phyloP scores from a whole-genome alignment of 2,888 invertebrate genomes.

The Apodemia duryi region DNA sequence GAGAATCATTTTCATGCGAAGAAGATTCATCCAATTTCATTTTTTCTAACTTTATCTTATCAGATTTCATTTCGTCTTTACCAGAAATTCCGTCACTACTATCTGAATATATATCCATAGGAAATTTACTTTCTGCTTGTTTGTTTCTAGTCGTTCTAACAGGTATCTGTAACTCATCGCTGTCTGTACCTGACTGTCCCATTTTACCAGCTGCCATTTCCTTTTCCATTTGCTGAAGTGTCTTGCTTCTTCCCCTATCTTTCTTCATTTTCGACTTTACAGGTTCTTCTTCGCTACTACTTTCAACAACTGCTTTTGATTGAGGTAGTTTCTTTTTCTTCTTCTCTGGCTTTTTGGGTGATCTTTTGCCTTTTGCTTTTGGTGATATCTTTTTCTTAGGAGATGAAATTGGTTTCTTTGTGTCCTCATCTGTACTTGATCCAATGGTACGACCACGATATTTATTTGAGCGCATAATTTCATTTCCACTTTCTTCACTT shows the following conservation, averaged over 20 bases:
- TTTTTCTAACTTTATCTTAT: slow-evolving; percentile 67
- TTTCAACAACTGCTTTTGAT: slow-evolving; percentile 74
- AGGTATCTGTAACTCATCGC: slow-evolving; percentile 85
- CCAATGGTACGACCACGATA: slow-evolving; percentile 62
- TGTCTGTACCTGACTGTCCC: slow-evolving; percentile 84
- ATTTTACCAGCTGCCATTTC: slow-evolving; percentile 81
- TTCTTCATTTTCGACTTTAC: slow-evolving; percentile 59
- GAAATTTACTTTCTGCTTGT: slow-evolving; percentile 66
- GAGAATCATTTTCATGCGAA: slow-evolving; percentile 82
- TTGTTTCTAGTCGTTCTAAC: slow-evolving; percentile 75
- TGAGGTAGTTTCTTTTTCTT: slow-evolving; percentile 73
- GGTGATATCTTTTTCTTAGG: slow-evolving; percentile 73
- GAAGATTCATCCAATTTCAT: slow-evolving; percentile 80
- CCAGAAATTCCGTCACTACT: slow-evolving; percentile 75
- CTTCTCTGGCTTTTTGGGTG: slow-evolving; percentile 64
- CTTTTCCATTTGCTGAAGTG: slow-evolving; percentile 85
- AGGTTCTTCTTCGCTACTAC: slow-evolving; percentile 81
- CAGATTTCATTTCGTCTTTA: slow-evolving; percentile 59
- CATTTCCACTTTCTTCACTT: slow-evolving; percentile 70
- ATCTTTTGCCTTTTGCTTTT: slow-evolving; percentile 61
- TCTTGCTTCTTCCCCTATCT: slow-evolving; percentile 77
- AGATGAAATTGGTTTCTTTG: slow-evolving; percentile 58
- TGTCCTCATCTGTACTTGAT: slow-evolving; percentile 81
- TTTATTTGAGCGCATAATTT: slow-evolving; percentile 50
- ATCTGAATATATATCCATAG: slow-evolving; percentile 91